Percentiles rank a stretch among this genome's conserved stretches.
Conservation (phyloP, 1,140 invertebrate genomes). For the Heliconius congener region DNA sequence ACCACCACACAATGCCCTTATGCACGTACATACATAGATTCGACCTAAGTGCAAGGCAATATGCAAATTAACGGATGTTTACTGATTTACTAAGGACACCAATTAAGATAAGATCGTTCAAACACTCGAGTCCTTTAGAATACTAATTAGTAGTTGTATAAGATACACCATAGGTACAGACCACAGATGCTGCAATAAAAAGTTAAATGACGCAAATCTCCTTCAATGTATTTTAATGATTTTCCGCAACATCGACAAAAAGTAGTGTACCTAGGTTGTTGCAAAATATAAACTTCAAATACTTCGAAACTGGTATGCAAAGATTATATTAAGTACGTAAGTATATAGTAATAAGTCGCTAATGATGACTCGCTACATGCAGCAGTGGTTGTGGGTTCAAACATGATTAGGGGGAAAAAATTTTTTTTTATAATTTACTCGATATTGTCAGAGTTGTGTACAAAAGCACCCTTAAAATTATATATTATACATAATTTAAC, state of each 20-base stretch:
- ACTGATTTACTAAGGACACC: slow-evolving; percentile 24
- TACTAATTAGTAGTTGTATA: neutral
- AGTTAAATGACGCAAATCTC: slow-evolving; percentile 3
- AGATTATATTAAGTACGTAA: neutral
- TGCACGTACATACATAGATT: neutral
- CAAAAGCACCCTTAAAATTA: too few relatives aligned
- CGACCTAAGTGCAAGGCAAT: slow-evolving; percentile 8
- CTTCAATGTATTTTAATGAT: slow-evolving; percentile 11
- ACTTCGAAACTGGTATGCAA: neutral
- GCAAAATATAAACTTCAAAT: neutral
- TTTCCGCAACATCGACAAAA: slow-evolving; percentile 5
- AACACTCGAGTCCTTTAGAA: slow-evolving; percentile 19
- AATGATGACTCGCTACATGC: too few relatives aligned
- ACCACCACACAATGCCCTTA: neutral
- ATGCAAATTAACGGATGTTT: slow-evolving; percentile 33
- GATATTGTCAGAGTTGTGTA: too few relatives aligned
- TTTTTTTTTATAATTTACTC: too few relatives aligned
- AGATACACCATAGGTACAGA: neutral
- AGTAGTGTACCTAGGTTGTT: neutral
- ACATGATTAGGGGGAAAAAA: too few relatives aligned
- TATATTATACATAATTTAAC: too few relatives aligned
- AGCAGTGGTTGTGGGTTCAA: too few relatives aligned
- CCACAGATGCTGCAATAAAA: neutral
- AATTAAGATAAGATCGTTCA: slow-evolving; percentile 21
- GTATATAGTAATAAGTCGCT: too few relatives aligned